These are phyloP conservation scores for Pogonus chalceus DNA, from an alignment of 1,140 invertebrate species.

Conservation along the genomic window DNA sequence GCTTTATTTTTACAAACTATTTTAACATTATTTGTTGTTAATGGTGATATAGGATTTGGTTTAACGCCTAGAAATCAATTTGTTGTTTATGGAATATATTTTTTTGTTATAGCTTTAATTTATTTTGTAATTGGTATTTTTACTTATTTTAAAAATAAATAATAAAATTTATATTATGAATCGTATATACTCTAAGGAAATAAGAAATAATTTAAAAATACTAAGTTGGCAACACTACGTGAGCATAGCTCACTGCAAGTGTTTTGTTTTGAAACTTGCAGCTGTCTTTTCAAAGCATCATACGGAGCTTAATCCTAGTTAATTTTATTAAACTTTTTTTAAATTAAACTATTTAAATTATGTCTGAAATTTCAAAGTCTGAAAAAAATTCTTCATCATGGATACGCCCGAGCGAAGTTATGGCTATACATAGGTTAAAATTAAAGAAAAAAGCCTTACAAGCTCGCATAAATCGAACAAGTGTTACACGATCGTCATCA, in stretches of 20 bases:
- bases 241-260: too few species aligned
- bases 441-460: slow-evolving; percentile 58
- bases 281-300: too few species aligned
- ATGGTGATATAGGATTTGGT: slow-evolving; percentile 31
- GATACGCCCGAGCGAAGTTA: slow-evolving; percentile 52
- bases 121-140: slow-evolving; percentile 33
- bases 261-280: too few species aligned
- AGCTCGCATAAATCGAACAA: slow-evolving; percentile 34
- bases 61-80: slow-evolving; percentile 43
- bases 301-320: too few species aligned
- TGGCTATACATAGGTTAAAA: slow-evolving; percentile 56
- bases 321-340: too few species aligned
- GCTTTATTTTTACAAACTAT: slow-evolving; percentile 70
- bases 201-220: too few species aligned
- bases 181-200: too few species aligned
- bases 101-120: slow-evolving; percentile 40
- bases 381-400: slow-evolving; percentile 42
- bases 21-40: slow-evolving; percentile 60
- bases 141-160: slow-evolving; percentile 22
- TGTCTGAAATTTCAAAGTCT: too few species aligned
- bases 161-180: background rate
- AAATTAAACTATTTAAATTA: too few species aligned
- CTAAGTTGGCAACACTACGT: too few species aligned
- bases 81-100: slow-evolving; percentile 52
- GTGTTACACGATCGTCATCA: slow-evolving; percentile 2